Base-by-base conservation (phyloP, 1,140 invertebrate species). In the Drosophila littoralis region DNA sequence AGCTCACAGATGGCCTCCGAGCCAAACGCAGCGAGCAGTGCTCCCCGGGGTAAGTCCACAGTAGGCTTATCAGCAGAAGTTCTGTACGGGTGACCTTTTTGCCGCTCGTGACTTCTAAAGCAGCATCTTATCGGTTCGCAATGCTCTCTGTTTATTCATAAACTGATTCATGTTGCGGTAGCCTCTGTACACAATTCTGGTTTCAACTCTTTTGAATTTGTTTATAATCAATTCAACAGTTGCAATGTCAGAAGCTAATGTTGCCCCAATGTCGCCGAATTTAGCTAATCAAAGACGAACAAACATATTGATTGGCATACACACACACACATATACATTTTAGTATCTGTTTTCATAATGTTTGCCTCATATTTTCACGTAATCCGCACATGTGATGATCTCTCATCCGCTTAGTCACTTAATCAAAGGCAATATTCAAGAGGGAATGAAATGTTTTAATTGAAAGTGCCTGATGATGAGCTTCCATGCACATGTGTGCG, bases 361-460 rank as follows among this genome's bases (percentile, higher is more conserved):
- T 28, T 28, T 28, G 22, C 4, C 22, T 28, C 22, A 28, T 28
- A 28, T 28, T 28, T 28, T 28, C 22, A 28, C 22, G 22, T 28
- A 28, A 5, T 28, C 22, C 22, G 22, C 22, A 28, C 22, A 71
- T 65, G 60, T 15, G 17, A 48, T 50, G 45, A 40, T 63, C 8
- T 55, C 42, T 33, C 71, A 58, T 67, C 46, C 74, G 66, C 74
- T 68, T 55, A 36, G 69, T 48, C 74, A 76, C 82, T 86, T 86
- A 86, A 88, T 80, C 84, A 89, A 88, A 80, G 66, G 73, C 81
- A 76, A 85, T 81, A 66, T 85, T 48, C 54, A 61, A 73, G 55
- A 68, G 80, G 60, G 73, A 84, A 74, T 73, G 72, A 86, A 83
- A 83, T 86, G 79, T 77, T 89, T 88, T 88, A 88, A 86, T 86